Conservation (phyloP, 2,113 vertebrate species). For the Montifringilla adamsi region DNA sequence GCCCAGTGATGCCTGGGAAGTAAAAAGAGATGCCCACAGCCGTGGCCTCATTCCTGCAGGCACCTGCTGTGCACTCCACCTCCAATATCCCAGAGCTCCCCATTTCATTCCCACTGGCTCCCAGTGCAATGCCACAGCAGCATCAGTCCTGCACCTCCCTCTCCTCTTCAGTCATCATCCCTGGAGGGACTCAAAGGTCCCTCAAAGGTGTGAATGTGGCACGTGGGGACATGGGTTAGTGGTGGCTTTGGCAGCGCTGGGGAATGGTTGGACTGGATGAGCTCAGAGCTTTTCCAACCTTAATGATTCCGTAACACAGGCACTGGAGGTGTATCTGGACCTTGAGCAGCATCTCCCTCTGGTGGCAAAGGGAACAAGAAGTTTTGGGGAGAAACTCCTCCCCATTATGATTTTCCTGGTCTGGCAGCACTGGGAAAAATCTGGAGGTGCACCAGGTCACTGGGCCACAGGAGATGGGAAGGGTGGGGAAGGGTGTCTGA, state of each 20-base stretch:
- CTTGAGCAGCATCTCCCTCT: constrained; percentile 50
- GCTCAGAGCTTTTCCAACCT: neutral
- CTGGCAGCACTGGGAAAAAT: neutral
- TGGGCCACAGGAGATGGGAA: neutral
- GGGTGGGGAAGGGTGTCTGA: neutral
- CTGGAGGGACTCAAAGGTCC: neutral
- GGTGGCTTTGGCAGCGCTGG: neutral
- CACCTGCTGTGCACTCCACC: fast-evolving
- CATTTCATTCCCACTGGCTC: neutral
- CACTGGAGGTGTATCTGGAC: fast-evolving
- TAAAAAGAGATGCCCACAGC: neutral
- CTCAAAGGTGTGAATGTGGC: neutral
- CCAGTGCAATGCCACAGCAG: neutral
- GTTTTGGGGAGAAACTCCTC: neutral
- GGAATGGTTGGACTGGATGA: neutral
- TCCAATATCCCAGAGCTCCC: neutral
- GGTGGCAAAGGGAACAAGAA: neutral
- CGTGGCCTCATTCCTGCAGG: neutral
- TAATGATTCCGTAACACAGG: neutral
- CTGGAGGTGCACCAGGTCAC: neutral
- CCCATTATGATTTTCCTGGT: fast-evolving
- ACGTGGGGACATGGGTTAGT: neutral
- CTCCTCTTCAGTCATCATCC: neutral
- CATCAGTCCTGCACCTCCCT: neutral
- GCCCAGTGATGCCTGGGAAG: neutral